Base-by-base conservation (phyloP, 2,888 invertebrate genomes). In the Escarpia spicata region DNA sequence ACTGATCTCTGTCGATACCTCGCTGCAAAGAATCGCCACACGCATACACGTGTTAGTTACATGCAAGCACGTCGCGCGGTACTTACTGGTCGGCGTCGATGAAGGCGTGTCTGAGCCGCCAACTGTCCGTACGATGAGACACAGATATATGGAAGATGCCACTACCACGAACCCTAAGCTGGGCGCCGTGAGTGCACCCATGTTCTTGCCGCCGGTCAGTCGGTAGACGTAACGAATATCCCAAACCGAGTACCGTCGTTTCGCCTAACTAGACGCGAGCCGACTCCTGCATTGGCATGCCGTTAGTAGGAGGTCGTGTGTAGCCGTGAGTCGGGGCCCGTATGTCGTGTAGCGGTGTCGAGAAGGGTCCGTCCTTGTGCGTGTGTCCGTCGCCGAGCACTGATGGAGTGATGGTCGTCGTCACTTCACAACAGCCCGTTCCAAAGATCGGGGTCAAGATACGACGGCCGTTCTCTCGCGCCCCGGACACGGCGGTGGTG, bases 371-470 rank as follows among this genome's bases (percentile, higher is more conserved):
- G 75, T 75, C 75, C 75, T 75, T 6, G 75, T 19, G 75, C 26
- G n/a, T 19, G 75, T 4, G 75, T 75, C 26, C 75, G 75, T 75
- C 75, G 75, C 19, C 75, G 75, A 75, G 75, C 26, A 75, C 75
- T 75, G 75, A 26, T 75, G 37, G 37, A 37, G 52, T 52, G 52
- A 52, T 52, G 75, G 26, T 75, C 26, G 75, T 26, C 75, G 75
- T 75, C 19, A 6, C 75, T 75, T 75, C 75, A 26, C 75, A 75
- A 75, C 4, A 2, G 75, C 75, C 75, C 75, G 75, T 75, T 75
- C 75, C 75, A 75, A 75, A 75, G 75, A 75, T 75, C 75, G n/a
- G 75, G 75, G 75, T 75, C 75, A 75, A 75, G 75, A 75, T 75
- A n/a, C 75, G 75, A 6, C 75, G 75, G n/a, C 75, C 19, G n/a